Conservation (phyloP, 1,140 invertebrate genomes). For the Heliothis subflexa region DNA sequence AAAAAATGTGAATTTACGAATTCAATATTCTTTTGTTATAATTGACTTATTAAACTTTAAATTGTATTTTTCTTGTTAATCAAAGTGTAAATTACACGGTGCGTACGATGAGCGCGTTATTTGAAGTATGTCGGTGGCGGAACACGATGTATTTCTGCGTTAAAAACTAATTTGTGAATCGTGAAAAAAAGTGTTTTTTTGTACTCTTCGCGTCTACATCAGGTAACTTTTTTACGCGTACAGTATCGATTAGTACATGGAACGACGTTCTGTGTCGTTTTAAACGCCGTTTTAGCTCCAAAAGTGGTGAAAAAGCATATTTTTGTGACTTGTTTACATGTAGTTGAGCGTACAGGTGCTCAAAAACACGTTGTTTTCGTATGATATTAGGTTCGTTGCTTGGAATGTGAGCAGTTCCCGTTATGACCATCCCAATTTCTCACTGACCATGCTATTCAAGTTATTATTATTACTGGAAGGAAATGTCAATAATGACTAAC, state of each 20-base stretch:
- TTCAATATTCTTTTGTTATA: conserved; percentile 44
- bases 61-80: conserved; percentile 11
- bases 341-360: conserved; percentile 7
- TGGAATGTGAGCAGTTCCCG: not conserved
- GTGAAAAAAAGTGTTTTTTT: conserved; percentile 45
- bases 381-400: not conserved
- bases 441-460: too few relatives aligned
- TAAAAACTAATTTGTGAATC: conserved; percentile 41
- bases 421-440: too few relatives aligned
- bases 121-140: not conserved
- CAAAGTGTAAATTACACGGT: not conserved
- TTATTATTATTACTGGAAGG: too few relatives aligned
- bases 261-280: conserved; percentile 25
- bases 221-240: conserved; percentile 40
- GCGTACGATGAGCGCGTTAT: not conserved
- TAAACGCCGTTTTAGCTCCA: conserved; percentile 13
- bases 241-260: conserved; percentile 46
- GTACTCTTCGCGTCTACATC: conserved; percentile 22
- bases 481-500: too few relatives aligned
- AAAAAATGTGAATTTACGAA: conserved; percentile 47
- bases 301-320: conserved; percentile 30
- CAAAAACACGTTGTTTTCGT: not conserved
- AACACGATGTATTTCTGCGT: conserved; percentile 30
- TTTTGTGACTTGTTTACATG: conserved; percentile 38
- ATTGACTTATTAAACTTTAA: conserved; percentile 21